Percentiles rank a stretch among this genome's conserved stretches.
Conservation (phyloP, 2,797 vertebrate genomes). For the Agapornis canus region DNA sequence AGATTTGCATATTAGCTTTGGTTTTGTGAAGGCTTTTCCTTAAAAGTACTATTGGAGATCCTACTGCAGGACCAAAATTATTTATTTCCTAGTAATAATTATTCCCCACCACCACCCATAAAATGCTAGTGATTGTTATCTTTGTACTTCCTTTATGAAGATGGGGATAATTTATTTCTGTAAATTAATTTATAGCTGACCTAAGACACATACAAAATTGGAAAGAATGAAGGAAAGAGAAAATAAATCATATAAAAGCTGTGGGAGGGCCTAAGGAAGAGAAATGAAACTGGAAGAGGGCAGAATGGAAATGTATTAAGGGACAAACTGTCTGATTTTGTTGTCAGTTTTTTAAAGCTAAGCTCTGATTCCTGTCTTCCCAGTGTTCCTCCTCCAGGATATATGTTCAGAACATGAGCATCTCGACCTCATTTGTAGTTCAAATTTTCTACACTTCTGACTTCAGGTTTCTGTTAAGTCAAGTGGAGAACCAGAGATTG, state of each 20-base stretch:
- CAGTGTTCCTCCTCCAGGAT: neutral
- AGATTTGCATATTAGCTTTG: neutral
- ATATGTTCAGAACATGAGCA: neutral
- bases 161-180: neutral
- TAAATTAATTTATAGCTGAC: neutral
- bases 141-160: neutral
- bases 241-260: neutral
- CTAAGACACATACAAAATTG: neutral
- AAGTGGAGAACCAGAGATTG: neutral
- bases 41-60: neutral
- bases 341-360: neutral
- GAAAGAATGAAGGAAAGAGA: neutral
- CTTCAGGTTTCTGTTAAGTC: slow-evolving; percentile 7
- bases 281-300: neutral
- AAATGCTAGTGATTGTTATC: neutral
- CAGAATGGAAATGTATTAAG: neutral
- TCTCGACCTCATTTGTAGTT: slow-evolving; percentile 28
- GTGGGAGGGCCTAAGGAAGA: neutral
- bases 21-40: neutral
- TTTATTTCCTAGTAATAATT: neutral
- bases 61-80: neutral
- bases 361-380: neutral
- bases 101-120: rapidly evolving
- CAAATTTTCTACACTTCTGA: slow-evolving; percentile 30
- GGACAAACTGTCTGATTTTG: neutral